These are phyloP conservation scores for Tetrao urogallus DNA, from an alignment of 2,113 vertebrate species.

Conservation along the genomic window DNA sequence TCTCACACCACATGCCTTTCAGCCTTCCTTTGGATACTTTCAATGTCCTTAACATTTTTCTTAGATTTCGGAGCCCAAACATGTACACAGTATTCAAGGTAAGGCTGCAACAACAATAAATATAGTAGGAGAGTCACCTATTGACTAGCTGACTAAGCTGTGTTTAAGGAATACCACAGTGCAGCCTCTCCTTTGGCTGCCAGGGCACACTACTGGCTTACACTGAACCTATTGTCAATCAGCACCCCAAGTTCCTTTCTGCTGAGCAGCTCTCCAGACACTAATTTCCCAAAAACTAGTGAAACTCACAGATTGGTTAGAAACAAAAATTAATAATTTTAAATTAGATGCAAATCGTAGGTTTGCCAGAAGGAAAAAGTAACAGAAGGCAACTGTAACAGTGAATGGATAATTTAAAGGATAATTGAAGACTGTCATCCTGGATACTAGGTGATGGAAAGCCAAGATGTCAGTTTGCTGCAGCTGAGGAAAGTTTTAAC, in stretches of 20 bases:
- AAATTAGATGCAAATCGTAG: background rate
- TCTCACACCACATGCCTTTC: too few relatives aligned
- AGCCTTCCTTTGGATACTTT: background rate
- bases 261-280: background rate
- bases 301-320: background rate
- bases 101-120: background rate
- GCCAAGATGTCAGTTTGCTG: background rate
- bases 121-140: background rate
- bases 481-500: background rate
- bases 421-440: background rate
- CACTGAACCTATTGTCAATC: background rate
- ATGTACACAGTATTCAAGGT: background rate
- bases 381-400: background rate
- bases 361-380: background rate
- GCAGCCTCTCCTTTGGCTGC: background rate
- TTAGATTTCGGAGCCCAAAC: background rate
- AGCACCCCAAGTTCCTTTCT: background rate
- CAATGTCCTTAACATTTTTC: background rate
- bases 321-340: slow-evolving; percentile 2
- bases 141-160: background rate
- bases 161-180: background rate
- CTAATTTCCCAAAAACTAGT: background rate
- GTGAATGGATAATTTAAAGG: background rate
- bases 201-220: background rate
- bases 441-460: background rate